phyloP scores from a whole-genome alignment of 2,888 invertebrate genomes.

The Zaprionus lineosus region DNA sequence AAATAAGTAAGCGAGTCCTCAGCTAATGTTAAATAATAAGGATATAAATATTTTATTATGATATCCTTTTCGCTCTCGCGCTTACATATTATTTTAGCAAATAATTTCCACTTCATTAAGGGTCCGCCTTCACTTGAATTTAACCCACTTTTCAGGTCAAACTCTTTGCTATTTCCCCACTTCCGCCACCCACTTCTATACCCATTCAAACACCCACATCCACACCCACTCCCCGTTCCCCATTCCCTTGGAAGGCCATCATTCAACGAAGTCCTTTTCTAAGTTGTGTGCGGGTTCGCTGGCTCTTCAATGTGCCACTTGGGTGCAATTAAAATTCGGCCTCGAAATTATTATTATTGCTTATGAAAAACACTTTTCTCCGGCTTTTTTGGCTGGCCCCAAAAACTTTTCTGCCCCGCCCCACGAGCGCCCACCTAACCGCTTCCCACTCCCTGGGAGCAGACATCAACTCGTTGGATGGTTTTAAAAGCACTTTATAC shows the following conservation, averaged over 20 bases:
- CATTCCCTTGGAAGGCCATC: slow-evolving; percentile 23
- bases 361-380: slow-evolving; percentile 73
- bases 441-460: no score
- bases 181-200: no score
- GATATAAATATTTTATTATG: background rate
- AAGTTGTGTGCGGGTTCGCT: slow-evolving; percentile 30
- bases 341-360: slow-evolving; percentile 77
- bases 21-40: no score
- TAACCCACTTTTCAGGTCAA: slow-evolving; percentile 25
- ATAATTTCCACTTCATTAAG: slow-evolving; percentile 27
- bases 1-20: no score
- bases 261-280: slow-evolving; percentile 40
- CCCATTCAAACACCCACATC: no score
- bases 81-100: background rate
- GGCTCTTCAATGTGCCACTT: slow-evolving; percentile 72
- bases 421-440: no score
- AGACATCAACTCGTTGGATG: slow-evolving; percentile 64
- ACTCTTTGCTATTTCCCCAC: slow-evolving; percentile 6
- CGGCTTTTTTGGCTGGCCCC: slow-evolving; percentile 10
- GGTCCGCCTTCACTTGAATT: background rate
- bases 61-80: background rate
- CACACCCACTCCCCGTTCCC: no score
- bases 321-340: slow-evolving; percentile 81
- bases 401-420: slow-evolving; percentile 51
- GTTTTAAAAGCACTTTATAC: slow-evolving; percentile 77